These are phyloP conservation scores for Stramonita haemastoma DNA, from an alignment of 2,888 invertebrate genomes.

Conservation along the genomic window DNA sequence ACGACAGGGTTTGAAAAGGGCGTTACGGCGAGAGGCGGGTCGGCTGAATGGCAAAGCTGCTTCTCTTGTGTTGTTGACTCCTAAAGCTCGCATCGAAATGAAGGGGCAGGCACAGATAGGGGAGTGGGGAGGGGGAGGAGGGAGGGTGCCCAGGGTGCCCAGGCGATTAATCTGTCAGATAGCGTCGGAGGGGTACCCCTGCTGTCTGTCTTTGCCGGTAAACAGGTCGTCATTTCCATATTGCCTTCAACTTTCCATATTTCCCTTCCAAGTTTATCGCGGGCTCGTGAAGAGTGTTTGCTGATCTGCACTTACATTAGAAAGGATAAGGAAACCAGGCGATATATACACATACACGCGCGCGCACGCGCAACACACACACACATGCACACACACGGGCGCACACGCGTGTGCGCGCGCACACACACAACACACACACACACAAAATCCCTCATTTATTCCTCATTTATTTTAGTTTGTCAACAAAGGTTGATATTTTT, in stretches of 20 bases:
- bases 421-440: too few relatives aligned
- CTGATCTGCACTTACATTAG: background rate
- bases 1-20: background rate
- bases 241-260: background rate
- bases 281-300: constrained; percentile 6
- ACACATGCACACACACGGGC: too few relatives aligned
- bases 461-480: too few relatives aligned
- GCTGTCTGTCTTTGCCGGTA: background rate
- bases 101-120: background rate
- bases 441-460: too few relatives aligned
- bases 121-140: too few relatives aligned
- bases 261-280: background rate
- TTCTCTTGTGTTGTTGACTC: background rate
- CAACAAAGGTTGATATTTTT: too few relatives aligned
- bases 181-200: background rate
- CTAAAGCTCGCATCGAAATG: background rate
- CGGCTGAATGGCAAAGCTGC: background rate
- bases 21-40: background rate
- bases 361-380: too few relatives aligned
- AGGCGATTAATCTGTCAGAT: constrained; percentile 7
- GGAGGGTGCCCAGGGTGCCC: too few relatives aligned
- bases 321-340: background rate
- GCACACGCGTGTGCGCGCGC: too few relatives aligned
- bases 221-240: constrained; percentile 20
- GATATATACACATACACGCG: background rate